phyloP scores from a whole-genome alignment of 1,140 invertebrate genomes.

The Hydropsyche tenuis region DNA sequence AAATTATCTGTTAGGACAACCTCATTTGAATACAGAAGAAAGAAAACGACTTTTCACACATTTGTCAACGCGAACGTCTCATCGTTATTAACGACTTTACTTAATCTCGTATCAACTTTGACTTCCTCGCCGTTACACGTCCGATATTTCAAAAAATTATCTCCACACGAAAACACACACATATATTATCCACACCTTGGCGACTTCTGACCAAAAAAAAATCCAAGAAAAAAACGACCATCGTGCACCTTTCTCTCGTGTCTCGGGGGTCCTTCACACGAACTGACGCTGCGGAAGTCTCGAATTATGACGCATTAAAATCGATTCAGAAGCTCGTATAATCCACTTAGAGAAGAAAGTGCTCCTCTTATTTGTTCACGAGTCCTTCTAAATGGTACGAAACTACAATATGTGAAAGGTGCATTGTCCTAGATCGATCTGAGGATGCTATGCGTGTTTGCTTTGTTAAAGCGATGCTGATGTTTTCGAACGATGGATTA shows the following conservation, averaged over 20 bases:
- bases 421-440: no score
- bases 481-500: no score
- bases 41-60: conserved; percentile 7
- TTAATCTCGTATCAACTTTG: conserved; percentile 18
- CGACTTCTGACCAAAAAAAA: neutral
- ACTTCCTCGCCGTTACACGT: conserved; percentile 7
- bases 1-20: neutral
- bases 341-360: conserved; percentile 50
- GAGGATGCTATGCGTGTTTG: no score
- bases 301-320: conserved; percentile 50
- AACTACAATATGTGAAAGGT: no score
- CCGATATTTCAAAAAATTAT: neutral
- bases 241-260: conserved; percentile 24
- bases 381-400: neutral
- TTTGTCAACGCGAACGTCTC: neutral
- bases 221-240: neutral
- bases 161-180: neutral
- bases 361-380: conserved; percentile 15
- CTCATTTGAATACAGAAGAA: neutral
- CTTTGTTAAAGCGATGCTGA: no score
- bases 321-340: conserved; percentile 50
- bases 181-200: neutral
- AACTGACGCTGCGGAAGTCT: conserved; percentile 46
- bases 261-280: neutral
- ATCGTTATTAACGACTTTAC: neutral